Conservation (phyloP, 2,797 vertebrate species). For the Peromyscus melanophrys region DNA sequence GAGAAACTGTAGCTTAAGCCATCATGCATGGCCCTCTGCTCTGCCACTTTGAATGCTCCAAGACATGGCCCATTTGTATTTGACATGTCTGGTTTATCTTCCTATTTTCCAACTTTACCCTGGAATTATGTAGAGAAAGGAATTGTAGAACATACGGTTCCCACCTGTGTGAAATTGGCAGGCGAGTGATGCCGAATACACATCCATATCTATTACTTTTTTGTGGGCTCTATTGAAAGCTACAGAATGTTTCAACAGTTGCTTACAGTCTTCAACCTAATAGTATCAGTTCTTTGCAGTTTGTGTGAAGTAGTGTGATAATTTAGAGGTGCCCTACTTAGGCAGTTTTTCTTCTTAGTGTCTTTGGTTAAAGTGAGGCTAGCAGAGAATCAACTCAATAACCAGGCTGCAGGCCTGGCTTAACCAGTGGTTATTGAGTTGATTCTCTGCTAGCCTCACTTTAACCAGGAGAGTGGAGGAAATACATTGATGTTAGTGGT, state of each 20-base stretch:
- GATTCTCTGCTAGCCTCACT: no score
- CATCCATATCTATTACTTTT: no score
- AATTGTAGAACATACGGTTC: not conserved
- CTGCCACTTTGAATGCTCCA: not conserved
- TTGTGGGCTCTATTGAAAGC: not conserved
- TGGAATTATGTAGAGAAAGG: not conserved
- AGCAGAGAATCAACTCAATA: not conserved
- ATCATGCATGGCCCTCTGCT: not conserved
- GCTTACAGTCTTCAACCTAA: not conserved
- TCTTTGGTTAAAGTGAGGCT: not conserved
- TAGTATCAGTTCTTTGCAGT: not conserved
- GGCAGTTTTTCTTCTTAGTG: not conserved
- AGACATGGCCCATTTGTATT: not conserved
- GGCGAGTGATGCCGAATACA: not conserved
- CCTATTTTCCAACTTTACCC: not conserved
- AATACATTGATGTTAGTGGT: not conserved
- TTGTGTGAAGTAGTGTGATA: not conserved
- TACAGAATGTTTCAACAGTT: not conserved
- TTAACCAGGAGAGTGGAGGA: not conserved
- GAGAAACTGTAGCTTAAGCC: not conserved
- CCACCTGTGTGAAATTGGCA: not conserved
- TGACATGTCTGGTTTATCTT: not conserved
- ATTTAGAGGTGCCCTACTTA: not conserved
- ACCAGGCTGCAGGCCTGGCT: not conserved
- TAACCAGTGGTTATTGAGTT: no score